These are phyloP conservation scores for Bergia sp. DNA, from an alignment of 92 coral and sea anemone genomes.

Conservation along the genomic window DNA sequence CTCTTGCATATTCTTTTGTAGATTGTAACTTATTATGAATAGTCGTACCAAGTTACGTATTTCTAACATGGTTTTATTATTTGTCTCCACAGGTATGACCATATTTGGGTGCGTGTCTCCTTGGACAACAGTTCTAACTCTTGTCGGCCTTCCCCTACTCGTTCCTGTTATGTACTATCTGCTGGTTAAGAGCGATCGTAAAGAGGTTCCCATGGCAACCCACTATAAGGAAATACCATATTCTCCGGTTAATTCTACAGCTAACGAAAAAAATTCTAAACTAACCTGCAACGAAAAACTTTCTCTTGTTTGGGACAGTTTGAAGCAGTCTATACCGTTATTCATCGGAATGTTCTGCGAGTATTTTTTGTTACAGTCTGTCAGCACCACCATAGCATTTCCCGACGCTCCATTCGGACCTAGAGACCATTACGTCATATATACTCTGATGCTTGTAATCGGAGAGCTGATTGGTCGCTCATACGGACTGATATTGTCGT, in stretches of 20 bases:
- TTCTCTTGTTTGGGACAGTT: conserved; percentile 30
- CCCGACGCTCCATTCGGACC: conserved; percentile 71
- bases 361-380: conserved; percentile 66
- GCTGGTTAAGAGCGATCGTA: conserved; percentile 26
- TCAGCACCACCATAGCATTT: conserved; percentile 69
- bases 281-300: conserved; percentile 57
- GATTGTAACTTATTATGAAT: not conserved
- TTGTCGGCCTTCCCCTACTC: conserved; percentile 52
- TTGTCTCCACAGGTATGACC: conserved; percentile 60
- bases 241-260: conserved; percentile 18
- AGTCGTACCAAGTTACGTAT: not conserved
- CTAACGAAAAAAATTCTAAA: conserved; percentile 9
- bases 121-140: conserved; percentile 58
- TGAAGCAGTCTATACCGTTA: conserved; percentile 44
- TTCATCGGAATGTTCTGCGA: conserved; percentile 68
- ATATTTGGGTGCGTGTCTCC: conserved; percentile 70
- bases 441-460: conserved; percentile 62
- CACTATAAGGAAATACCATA: conserved; percentile 38
- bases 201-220: not conserved
- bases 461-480: conserved; percentile 79
- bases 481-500: conserved; percentile 46
- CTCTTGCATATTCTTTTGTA: not conserved
- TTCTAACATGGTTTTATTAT: not conserved
- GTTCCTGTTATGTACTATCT: conserved; percentile 51
- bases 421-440: conserved; percentile 68